Conservation (phyloP, 2,797 vertebrate genomes). For the Vespertilio murinus region DNA sequence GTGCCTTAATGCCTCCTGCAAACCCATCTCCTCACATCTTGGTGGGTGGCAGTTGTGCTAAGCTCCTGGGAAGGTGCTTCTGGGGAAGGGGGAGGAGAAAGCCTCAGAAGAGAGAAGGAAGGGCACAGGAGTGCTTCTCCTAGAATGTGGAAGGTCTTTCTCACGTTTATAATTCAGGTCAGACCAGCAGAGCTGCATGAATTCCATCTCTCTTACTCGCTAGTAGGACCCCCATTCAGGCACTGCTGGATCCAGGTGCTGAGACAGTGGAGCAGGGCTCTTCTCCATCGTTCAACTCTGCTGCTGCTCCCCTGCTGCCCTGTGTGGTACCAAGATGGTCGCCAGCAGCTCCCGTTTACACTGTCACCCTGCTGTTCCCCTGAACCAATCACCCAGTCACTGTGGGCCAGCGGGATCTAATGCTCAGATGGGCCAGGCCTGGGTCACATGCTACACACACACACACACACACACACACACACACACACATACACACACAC, state of each 20-base stretch:
- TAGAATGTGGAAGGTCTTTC: background rate
- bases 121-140: too few relatives aligned
- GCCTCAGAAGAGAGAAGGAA: background rate
- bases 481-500: background rate
- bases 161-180: background rate
- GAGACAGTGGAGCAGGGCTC: background rate
- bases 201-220: background rate
- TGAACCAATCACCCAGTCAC: background rate
- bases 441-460: background rate
- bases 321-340: background rate
- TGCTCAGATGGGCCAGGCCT: background rate
- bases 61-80: background rate
- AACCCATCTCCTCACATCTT: background rate
- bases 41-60: background rate
- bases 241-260: background rate
- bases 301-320: background rate
- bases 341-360: background rate
- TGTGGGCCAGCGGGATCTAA: background rate
- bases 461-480: too few relatives aligned
- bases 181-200: background rate
- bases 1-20: background rate
- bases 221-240: background rate
- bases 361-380: background rate
- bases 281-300: background rate
- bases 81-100: background rate